Conservation (phyloP, 2,888 invertebrate genomes). For the Pammene fasciana region DNA sequence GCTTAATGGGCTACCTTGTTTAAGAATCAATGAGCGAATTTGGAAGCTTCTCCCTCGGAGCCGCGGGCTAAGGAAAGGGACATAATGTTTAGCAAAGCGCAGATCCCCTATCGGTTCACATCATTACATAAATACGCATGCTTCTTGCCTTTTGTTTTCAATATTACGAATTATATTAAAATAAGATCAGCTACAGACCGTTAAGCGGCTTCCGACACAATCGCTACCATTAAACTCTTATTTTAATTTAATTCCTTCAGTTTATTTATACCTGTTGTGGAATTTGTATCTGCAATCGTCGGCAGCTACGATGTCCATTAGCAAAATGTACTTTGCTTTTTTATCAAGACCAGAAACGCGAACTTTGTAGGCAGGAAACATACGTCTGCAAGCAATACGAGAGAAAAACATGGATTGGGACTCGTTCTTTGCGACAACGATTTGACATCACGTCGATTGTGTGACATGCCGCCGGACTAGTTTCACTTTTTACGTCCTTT, state of each 20-base stretch:
- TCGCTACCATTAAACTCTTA: slow-evolving; percentile 62
- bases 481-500: slow-evolving; percentile 69
- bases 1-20: slow-evolving; percentile 47
- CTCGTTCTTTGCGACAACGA: slow-evolving; percentile 78
- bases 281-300: slow-evolving; percentile 98
- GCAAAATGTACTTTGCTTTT: slow-evolving; percentile 98
- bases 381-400: slow-evolving; percentile 92
- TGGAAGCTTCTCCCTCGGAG: slow-evolving; percentile 46
- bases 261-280: slow-evolving; percentile 92
- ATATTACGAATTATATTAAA: slow-evolving; percentile 77
- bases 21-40: slow-evolving; percentile 47
- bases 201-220: slow-evolving; percentile 52
- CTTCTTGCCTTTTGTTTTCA: slow-evolving; percentile 84
- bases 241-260: slow-evolving; percentile 79
- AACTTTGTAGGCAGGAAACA: slow-evolving; percentile 99
- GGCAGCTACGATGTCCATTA: slow-evolving; percentile 98
- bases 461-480: slow-evolving; percentile 75
- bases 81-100: slow-evolving; percentile 51
- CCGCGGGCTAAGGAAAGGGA: slow-evolving; percentile 47
- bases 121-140: slow-evolving; percentile 81
- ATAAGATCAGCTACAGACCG: slow-evolving; percentile 67
- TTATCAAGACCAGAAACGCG: slow-evolving; percentile 98
- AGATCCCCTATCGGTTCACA: slow-evolving; percentile 71
- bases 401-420: slow-evolving; percentile 81
- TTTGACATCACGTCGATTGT: slow-evolving; percentile 81